phyloP scores from a whole-genome alignment of 1,140 invertebrate genomes.

The Armadillidium nasatum region DNA sequence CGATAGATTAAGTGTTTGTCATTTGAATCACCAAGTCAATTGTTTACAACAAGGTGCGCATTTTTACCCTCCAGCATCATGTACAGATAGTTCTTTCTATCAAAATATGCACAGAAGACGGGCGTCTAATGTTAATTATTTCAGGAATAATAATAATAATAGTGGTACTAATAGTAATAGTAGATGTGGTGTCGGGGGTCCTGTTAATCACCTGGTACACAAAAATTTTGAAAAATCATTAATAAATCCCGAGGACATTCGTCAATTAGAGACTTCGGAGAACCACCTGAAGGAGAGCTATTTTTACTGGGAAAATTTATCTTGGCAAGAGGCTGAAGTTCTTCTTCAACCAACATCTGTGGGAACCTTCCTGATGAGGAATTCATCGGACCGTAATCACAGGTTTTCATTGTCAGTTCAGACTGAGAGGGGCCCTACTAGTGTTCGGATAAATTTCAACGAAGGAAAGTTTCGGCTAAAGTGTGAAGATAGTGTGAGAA shows the following conservation, averaged over 20 bases:
- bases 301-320: conserved; percentile 39
- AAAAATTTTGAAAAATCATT: too few relatives aligned
- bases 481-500: conserved; percentile 56
- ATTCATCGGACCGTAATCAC: conserved; percentile 71
- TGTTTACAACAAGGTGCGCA: neutral
- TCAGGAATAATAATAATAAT: too few relatives aligned
- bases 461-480: conserved; percentile 70
- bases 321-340: conserved; percentile 40
- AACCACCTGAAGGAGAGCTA: conserved; percentile 5
- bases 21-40: neutral
- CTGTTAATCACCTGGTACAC: too few relatives aligned
- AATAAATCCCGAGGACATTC: neutral
- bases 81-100: neutral
- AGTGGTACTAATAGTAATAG: too few relatives aligned
- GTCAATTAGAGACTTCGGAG: neutral
- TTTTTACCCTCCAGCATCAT: neutral
- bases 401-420: conserved; percentile 77
- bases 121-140: too few relatives aligned
- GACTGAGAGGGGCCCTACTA: conserved; percentile 72
- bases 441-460: conserved; percentile 67
- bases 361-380: conserved; percentile 69
- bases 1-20: neutral
- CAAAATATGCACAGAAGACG: neutral
- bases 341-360: conserved; percentile 33
- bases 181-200: too few relatives aligned